These are phyloP conservation scores for Mormyrus proboscirostris DNA, from an alignment of 2,797 vertebrate genomes.

Conservation along the genomic window DNA sequence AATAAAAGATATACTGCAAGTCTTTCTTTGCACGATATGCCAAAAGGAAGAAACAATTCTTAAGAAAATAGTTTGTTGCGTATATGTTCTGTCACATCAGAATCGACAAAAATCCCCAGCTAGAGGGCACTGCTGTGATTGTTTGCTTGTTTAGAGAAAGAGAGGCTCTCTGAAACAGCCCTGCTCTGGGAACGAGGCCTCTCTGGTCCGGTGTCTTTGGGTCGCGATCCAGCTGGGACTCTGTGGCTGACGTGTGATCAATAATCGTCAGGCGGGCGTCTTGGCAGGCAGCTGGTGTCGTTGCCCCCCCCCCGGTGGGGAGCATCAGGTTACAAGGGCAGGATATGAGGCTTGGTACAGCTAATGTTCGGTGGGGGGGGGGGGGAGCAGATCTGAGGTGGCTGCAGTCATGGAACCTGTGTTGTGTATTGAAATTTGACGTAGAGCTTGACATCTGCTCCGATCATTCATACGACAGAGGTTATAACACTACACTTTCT, in stretches of 20 bases:
- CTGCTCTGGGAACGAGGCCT: not conserved
- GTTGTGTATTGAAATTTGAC: not conserved
- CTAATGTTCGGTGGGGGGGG: conserved; percentile 48
- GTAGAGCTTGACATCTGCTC: not conserved
- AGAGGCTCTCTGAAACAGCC: not conserved
- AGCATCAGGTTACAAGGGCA: conserved; percentile 60
- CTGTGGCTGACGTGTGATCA: too few species aligned
- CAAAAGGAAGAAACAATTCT: not conserved
- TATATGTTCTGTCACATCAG: not conserved
- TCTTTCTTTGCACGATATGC: not conserved
- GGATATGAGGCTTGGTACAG: conserved; percentile 61
- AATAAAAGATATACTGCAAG: not conserved
- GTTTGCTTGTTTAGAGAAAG: not conserved
- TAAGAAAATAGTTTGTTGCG: not conserved
- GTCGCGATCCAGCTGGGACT: not conserved
- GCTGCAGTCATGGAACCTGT: not conserved
- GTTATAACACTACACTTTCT: not conserved
- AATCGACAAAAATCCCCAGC: not conserved
- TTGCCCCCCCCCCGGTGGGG: conserved; percentile 51
- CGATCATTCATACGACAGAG: not conserved
- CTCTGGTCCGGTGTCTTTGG: not conserved
- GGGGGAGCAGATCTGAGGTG: not conserved
- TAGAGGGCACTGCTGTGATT: not conserved
- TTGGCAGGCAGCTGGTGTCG: conserved; percentile 50
- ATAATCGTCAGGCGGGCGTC: conserved; percentile 49